Evolutionary conservation across 2,113 vertebrate genomes (phyloP).

Genomic region (Panthera tigris): DNA sequence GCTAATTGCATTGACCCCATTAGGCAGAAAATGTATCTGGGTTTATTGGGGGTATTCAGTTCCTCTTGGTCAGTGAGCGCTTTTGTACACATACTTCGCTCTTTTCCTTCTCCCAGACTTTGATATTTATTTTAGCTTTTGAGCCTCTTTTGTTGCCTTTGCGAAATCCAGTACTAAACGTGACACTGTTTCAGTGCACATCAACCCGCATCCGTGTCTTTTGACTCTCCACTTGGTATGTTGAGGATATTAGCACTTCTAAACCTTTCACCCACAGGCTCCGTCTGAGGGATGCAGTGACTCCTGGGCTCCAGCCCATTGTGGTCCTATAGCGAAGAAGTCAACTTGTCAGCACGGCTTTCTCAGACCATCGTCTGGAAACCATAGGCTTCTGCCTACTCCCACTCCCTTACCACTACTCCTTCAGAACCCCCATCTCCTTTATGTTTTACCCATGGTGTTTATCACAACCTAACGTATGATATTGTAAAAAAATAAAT

Average conservation of each 20-base stretch:
- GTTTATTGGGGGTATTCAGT: neutral
- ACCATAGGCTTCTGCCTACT: neutral
- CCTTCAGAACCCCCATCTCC: neutral
- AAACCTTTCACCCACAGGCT: neutral
- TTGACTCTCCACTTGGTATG: neutral
- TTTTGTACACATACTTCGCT: neutral
- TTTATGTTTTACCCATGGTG: neutral
- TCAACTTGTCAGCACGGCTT: neutral
- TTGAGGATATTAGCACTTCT: neutral
- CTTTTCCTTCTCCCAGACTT: neutral
- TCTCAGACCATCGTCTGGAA: neutral
- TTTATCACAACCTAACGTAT: neutral
- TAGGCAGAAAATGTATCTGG: constrained; percentile 22
- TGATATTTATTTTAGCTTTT: constrained; percentile 18
- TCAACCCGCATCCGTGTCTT: neutral
- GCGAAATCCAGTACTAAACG: neutral
- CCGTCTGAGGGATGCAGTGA: neutral
- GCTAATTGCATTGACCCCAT: constrained; percentile 39
- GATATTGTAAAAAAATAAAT: neutral
- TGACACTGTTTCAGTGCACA: neutral
- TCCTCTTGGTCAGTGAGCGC: neutral
- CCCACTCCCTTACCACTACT: neutral
- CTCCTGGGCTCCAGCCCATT: neutral
- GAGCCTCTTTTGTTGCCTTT: constrained; percentile 3
- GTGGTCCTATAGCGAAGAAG: neutral